Conservation (phyloP, 2,888 invertebrate genomes). For the Parnassius apollo region DNA sequence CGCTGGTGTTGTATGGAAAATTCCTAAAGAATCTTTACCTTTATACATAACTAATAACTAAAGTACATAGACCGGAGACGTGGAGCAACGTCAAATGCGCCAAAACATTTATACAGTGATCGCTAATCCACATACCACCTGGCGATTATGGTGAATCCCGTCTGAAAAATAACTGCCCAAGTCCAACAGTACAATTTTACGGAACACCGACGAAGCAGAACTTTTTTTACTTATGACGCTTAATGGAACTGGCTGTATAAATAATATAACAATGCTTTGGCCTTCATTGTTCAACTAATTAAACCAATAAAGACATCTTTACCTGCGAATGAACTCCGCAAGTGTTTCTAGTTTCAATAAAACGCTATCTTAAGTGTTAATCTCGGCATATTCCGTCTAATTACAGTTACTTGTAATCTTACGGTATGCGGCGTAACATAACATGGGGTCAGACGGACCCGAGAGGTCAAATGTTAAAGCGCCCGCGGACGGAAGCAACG, state of each 20-base stretch:
- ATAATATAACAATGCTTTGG: neutral
- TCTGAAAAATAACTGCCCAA: too few relatives aligned
- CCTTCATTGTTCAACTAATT: neutral
- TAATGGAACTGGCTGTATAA: neutral
- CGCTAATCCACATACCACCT: too few relatives aligned
- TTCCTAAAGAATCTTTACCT: too few relatives aligned
- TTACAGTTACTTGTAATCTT: slow-evolving; percentile 13
- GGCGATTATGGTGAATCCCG: too few relatives aligned
- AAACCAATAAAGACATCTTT: neutral
- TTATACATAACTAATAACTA: too few relatives aligned
- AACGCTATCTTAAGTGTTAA: slow-evolving; percentile 20
- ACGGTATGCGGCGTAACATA: slow-evolving; percentile 9
- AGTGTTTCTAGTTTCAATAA: slow-evolving; percentile 19
- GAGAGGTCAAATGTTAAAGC: slow-evolving; percentile 9
- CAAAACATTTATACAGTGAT: too few relatives aligned
- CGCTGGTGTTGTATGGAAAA: too few relatives aligned
- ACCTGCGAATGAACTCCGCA: slow-evolving; percentile 2
- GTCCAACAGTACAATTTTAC: too few relatives aligned
- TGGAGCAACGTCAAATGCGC: too few relatives aligned
- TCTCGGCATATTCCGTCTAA: slow-evolving; percentile 19
- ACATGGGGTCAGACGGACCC: slow-evolving; percentile 7
- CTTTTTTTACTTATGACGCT: too few relatives aligned
- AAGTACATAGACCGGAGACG: too few relatives aligned
- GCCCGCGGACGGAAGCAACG: slow-evolving; percentile 15
- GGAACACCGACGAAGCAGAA: too few relatives aligned